Base-by-base conservation (phyloP, 2,797 vertebrate genomes). In the Linurgus olivaceus region DNA sequence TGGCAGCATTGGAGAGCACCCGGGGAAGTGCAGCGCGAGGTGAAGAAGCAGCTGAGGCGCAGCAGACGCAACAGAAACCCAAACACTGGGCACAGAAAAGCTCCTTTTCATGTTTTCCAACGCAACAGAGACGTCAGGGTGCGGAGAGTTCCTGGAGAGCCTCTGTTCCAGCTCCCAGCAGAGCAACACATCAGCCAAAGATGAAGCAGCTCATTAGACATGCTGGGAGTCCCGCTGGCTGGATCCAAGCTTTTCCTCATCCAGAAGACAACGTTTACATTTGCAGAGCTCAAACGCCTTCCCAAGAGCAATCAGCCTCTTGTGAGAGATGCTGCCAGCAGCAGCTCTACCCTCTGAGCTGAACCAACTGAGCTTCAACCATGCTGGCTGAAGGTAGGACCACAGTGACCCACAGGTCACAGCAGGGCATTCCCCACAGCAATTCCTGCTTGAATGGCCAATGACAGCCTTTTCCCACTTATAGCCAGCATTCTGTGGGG, bases 191-290 rank as follows among this genome's bases (percentile, higher is more conserved):
- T 74, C 95, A 94, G 74, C 70, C 0, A 0, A 88, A 93, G 79
- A 96, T 38, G 88, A 93, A 97, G 86, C 63, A 79, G 24, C 67
- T 85, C 68, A 35, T 90, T 65, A 93, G 77, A 71, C 71, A 58
- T 74, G 88, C 90, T 1, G 3, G 65, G 54, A 92, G 59, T 61
- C 76, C 70, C 7, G 28, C 83, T 83, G 92, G 54, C 67, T 70
- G 90, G 77, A 90, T 93, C 74, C 89, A 82, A 65, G 75, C 45
- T 48, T 72, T 48, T 51, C 91, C 86, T 35, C 4, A 0, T 50
- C 45, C 62, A 33, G 61, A 59, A 38, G 80, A 67, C 0, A 1
- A 66, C 5, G 0, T 76, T 52, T 52, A 51, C 61, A 57, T 67
- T 25, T 28, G 28, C 51, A 35, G 85, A 17, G 48, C 65, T 91